Evolutionary conservation across 1,140 invertebrate species (phyloP), one percentile per base, ranked within the genome.

Genomic region (Eupristina koningsbergeri): DNA sequence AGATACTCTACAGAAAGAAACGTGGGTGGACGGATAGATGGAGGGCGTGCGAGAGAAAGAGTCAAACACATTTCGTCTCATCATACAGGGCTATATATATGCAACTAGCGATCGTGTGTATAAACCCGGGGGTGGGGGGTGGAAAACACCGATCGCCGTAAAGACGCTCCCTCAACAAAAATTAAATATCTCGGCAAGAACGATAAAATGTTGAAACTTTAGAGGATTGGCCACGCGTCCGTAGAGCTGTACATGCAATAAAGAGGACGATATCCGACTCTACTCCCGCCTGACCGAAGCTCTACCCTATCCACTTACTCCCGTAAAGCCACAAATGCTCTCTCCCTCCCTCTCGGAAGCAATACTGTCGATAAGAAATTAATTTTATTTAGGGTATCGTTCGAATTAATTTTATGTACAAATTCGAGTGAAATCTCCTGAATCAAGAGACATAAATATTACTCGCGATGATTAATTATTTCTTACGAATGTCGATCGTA

Each of bases 181-280:
- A 89, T 91, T 90, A 91, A 91, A 90, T 89, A 89, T 90, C 88
- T 89, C 88, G 79, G 85, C 86, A 88, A 88, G 86, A 89, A 85
- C 88, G 86, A 89, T 89, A 90, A 90, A 90, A 89, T 86, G 88
- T n/a, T 67, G 87, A 87, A 90, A 89, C 87, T 90, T 89, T 87
- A 88, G 83, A 86, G 86, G 84, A 88, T 88, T 86, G 87, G 74
- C 81, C 63, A 83, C 73, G 7, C 31, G 67, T 81, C 34, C 29
- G 74, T 41, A 8, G 1, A 36, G 34, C 31, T 41, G 34, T 75
- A 86, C 79, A 80, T 39, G 75, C 81, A 83, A 84, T 88, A 88
- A 86, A 87, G 84, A 81, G 75, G 71, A 45, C 15, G 39, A 39
- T 31, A 45, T 75, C 19, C 36, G 67, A 73, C 36, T n/a, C n/a